Evolutionary conservation across 2,113 vertebrate genomes (phyloP).

Genomic region (Syngnathus floridae): DNA sequence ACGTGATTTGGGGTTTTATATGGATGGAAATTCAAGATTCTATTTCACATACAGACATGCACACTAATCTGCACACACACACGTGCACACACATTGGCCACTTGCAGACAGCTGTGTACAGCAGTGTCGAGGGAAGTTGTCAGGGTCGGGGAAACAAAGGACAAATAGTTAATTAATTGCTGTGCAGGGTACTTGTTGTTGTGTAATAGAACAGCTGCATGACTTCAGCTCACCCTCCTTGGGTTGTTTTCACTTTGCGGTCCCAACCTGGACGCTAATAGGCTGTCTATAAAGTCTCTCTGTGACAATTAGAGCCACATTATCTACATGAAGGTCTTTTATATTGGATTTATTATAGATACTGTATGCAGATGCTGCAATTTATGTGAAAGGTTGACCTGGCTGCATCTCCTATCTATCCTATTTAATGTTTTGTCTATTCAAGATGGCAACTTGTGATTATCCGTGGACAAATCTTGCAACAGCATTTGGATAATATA

Average conservation of each 20-base stretch:
- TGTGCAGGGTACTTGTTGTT: conserved; percentile 53
- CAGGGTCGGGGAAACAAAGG: conserved; percentile 32
- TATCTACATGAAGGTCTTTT: conserved; percentile 24
- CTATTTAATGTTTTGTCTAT: not conserved
- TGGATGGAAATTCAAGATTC: conserved; percentile 5
- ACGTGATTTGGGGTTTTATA: conserved; percentile 16
- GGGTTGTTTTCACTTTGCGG: conserved; percentile 46
- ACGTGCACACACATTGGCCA: conserved; percentile 1
- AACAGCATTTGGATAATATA: not conserved
- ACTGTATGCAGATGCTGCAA: conserved; percentile 8
- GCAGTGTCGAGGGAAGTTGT: conserved; percentile 19
- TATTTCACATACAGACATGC: conserved; percentile 3
- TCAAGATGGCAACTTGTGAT: not conserved
- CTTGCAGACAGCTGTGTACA: conserved; percentile 36
- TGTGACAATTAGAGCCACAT: not conserved
- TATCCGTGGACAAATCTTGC: not conserved
- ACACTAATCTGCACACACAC: not conserved
- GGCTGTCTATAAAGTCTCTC: conserved; percentile 15
- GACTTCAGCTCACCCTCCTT: conserved; percentile 44
- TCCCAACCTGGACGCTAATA: conserved; percentile 57
- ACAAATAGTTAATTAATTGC: conserved; percentile 50
- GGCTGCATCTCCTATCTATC: not conserved
- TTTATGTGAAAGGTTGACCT: not conserved
- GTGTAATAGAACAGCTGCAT: conserved; percentile 59
- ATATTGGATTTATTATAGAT: conserved; percentile 16